phyloP scores from a whole-genome alignment of 1,140 invertebrate species.

The Venustaconcha ellipsiformis region DNA sequence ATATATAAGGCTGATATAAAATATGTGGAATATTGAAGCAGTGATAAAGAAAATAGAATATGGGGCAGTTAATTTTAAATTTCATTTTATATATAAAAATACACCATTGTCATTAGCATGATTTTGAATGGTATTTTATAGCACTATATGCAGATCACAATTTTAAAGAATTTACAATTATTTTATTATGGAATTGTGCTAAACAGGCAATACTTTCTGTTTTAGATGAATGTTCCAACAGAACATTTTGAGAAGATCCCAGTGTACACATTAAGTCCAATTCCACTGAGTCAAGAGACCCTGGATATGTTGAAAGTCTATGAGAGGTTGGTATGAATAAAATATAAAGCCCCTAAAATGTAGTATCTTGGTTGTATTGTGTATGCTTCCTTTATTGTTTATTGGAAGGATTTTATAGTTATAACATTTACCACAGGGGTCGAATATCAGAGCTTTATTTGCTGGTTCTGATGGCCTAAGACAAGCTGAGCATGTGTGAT shows the following conservation, averaged over 20 bases:
- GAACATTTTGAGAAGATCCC: constrained; percentile 96
- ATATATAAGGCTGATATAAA: too few species aligned
- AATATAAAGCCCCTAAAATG: too few species aligned
- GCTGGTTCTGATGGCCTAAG: too few species aligned
- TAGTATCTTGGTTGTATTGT: too few species aligned
- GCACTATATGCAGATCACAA: constrained; percentile 10
- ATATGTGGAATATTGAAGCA: too few species aligned
- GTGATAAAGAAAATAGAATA: too few species aligned
- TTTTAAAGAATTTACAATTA: neutral
- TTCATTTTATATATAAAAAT: neutral
- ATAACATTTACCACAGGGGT: too few species aligned
- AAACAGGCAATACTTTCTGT: constrained; percentile 15
- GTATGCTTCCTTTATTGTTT: too few species aligned
- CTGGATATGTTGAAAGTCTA: constrained; percentile 44
- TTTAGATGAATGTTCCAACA: constrained; percentile 93
- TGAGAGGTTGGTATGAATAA: constrained; percentile 35
- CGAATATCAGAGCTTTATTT: too few species aligned
- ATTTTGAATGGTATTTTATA: neutral
- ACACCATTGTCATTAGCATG: neutral
- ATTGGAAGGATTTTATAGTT: too few species aligned
- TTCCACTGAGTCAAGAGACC: constrained; percentile 72
- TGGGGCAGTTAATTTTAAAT: neutral
- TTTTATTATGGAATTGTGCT: constrained; percentile 1
- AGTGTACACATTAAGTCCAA: constrained; percentile 90
- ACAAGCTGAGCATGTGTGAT: too few species aligned